Evolutionary conservation across 2,888 invertebrate genomes (phyloP).

Genomic region (Amitus sp.): DNA sequence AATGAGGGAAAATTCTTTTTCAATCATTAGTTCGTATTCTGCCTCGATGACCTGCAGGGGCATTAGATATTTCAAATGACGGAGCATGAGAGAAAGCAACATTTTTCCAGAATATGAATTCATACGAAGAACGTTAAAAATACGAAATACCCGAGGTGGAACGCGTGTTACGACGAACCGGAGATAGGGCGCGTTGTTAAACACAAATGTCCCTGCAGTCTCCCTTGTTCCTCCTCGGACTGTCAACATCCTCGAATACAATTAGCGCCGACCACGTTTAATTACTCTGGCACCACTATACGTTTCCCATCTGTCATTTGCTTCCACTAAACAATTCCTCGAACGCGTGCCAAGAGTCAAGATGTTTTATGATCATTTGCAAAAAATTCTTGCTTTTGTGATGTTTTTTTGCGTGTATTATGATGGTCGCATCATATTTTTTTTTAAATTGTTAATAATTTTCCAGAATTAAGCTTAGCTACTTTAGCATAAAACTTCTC

Average conservation of each 20-base stretch:
- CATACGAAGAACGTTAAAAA: neutral
- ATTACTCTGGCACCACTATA: constrained; percentile 37
- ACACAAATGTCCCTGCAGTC: constrained; percentile 38
- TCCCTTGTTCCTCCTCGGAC: constrained; percentile 18
- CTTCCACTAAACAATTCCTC: constrained; percentile 21
- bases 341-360: constrained; percentile 4
- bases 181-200: constrained; percentile 42
- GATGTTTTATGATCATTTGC: neutral
- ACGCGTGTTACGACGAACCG: constrained; percentile 21
- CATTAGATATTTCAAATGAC: no score
- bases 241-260: constrained; percentile 34
- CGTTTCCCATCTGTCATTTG: constrained; percentile 11
- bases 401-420: no score
- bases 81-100: no score
- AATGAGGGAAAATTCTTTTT: neutral
- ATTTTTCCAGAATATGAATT: no score
- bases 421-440: no score
- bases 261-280: constrained; percentile 41
- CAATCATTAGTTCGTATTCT: neutral
- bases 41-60: neutral
- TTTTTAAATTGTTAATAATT: no score
- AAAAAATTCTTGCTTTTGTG: no score
- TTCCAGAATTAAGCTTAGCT: no score
- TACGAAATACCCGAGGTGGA: neutral
- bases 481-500: no score